These are phyloP conservation scores for Drosophila leonis DNA, from an alignment of 2,888 invertebrate genomes.

Conservation along the genomic window DNA sequence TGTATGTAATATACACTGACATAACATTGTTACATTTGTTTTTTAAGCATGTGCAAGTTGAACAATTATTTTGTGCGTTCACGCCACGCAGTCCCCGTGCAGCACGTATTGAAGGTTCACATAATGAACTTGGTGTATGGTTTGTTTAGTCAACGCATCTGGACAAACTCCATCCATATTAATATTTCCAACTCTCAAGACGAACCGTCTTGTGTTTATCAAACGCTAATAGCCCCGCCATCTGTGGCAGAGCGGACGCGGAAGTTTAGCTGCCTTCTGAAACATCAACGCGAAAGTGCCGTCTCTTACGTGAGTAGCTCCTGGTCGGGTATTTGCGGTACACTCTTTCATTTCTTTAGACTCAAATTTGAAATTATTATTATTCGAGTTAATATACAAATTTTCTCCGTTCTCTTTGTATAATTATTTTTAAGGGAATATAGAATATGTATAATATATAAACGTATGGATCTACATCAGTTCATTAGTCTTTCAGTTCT, in stretches of 20 bases:
- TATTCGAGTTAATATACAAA: too few relatives aligned
- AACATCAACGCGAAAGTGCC: slow-evolving; percentile 54
- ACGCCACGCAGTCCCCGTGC: neutral
- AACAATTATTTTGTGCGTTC: neutral
- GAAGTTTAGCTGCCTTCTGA: slow-evolving; percentile 79
- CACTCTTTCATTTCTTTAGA: neutral
- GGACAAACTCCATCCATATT: neutral
- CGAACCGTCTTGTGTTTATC: neutral
- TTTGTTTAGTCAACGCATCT: slow-evolving; percentile 15
- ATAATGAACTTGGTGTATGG: slow-evolving; percentile 31
- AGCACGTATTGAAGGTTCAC: neutral
- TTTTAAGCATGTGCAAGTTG: neutral
- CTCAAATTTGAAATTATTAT: too few relatives aligned
- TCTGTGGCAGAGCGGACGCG: slow-evolving; percentile 82
- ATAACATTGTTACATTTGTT: too few relatives aligned
- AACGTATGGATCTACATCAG: too few relatives aligned
- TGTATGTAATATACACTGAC: too few relatives aligned
- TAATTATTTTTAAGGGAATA: too few relatives aligned
- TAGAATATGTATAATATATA: too few relatives aligned
- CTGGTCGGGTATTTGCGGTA: neutral
- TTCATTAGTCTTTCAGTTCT: too few relatives aligned
- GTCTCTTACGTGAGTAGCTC: slow-evolving; percentile 43
- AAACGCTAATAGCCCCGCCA: slow-evolving; percentile 3
- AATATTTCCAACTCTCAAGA: neutral
- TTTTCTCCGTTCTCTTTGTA: too few relatives aligned